phyloP scores from a whole-genome alignment of 35 echinoderm and acorn worm species.

The Amphiura filiformis region DNA sequence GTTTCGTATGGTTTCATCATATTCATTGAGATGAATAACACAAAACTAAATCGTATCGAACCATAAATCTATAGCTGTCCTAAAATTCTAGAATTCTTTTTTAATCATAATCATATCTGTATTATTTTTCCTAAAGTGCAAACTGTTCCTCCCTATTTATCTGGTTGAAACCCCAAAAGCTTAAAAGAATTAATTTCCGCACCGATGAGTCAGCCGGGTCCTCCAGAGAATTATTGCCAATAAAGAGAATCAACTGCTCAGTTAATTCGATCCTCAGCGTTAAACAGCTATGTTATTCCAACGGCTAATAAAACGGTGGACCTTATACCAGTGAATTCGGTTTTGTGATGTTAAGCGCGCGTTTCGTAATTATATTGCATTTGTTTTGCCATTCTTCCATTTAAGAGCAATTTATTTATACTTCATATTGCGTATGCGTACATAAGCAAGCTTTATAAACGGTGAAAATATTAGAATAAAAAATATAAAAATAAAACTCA shows the following conservation, averaged over 20 bases:
- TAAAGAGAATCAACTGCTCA: neutral
- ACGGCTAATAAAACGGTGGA: neutral
- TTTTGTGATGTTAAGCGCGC: neutral
- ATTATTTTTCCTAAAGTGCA: neutral
- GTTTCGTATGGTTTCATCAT: no score
- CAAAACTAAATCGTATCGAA: neutral
- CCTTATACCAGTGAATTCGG: neutral
- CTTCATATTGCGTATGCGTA: no score
- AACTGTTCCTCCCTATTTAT: neutral
- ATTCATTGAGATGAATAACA: no score
- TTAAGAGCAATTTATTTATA: neutral
- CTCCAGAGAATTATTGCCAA: constrained; percentile 6
- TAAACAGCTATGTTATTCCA: neutral
- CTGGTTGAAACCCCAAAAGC: constrained; percentile 10
- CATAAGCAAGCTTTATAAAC: no score
- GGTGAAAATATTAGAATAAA: no score
- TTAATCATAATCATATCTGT: neutral
- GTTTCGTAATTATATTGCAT: neutral
- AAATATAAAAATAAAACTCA: no score
- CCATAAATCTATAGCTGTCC: neutral
- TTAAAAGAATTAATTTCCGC: constrained; percentile 15
- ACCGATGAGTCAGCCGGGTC: neutral
- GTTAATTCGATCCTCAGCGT: neutral
- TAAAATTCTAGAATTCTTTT: neutral
- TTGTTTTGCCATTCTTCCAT: neutral